Evolutionary conservation across 2,113 vertebrate genomes (phyloP).

Genomic region (Tricholaema leucomelas): DNA sequence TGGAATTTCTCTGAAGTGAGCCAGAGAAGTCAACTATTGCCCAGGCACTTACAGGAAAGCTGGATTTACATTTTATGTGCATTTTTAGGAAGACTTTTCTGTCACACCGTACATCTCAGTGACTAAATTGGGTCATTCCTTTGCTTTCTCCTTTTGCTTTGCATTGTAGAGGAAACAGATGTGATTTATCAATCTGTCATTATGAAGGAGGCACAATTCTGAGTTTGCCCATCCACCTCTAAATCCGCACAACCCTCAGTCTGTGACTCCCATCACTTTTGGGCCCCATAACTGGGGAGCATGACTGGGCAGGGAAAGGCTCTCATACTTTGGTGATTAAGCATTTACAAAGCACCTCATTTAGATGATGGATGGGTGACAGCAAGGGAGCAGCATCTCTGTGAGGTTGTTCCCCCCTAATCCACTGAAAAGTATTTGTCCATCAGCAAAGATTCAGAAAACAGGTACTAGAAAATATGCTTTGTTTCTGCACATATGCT

Average conservation of each 20-base stretch:
- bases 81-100: conserved; percentile 23
- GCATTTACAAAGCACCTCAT: conserved; percentile 21
- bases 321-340: not conserved
- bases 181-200: conserved; percentile 33
- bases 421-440: not conserved
- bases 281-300: not conserved
- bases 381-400: not conserved
- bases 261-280: conserved; percentile 47
- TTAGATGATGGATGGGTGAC: not conserved
- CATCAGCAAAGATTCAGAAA: not conserved
- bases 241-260: not conserved
- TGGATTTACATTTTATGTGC: conserved; percentile 51
- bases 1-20: conserved; percentile 53
- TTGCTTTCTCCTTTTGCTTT: not conserved
- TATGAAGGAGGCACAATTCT: not conserved
- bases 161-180: not conserved
- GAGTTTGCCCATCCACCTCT: not conserved
- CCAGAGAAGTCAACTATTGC: conserved; percentile 45
- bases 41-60: conserved; percentile 59
- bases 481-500: not conserved
- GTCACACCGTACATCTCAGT: conserved; percentile 32
- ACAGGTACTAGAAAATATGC: not conserved
- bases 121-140: conserved; percentile 54
- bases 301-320: conserved; percentile 46
- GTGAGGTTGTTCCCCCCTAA: not conserved